A percentile compares a stretch with the other conserved stretches of the same genome.
These are phyloP conservation scores for Synergus laeviventris DNA, from an alignment of 2,888 invertebrate species.

Conservation along the genomic window DNA sequence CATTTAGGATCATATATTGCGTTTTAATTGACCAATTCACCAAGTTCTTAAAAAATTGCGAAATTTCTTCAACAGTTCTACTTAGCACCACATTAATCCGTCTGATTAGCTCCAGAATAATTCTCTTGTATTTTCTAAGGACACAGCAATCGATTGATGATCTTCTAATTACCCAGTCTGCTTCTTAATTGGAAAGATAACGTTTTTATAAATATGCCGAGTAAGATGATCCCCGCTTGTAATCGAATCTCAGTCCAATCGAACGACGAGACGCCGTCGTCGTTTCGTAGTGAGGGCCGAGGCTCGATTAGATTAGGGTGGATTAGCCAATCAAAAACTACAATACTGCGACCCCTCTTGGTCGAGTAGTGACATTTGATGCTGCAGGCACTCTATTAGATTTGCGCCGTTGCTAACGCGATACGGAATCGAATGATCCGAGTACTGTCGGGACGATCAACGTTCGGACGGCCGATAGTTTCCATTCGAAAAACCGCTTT, in stretches of 20 bases:
- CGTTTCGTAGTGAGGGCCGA: conserved; percentile 53
- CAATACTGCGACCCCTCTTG: conserved; percentile 69
- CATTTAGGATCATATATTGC: conserved; percentile 27
- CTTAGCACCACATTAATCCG: too few relatives aligned
- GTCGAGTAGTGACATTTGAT: conserved; percentile 73
- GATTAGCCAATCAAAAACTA: conserved; percentile 76
- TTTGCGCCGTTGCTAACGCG: conserved; percentile 73
- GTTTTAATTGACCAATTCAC: background rate
- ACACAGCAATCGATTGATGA: too few relatives aligned
- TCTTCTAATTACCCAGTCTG: too few relatives aligned
- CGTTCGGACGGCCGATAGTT: conserved; percentile 52
- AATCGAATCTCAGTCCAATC: conserved; percentile 59
- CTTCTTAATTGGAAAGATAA: conserved; percentile 49
- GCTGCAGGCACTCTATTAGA: conserved; percentile 74
- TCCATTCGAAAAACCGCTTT: conserved; percentile 46
- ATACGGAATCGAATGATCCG: conserved; percentile 74
- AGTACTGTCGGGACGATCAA: conserved; percentile 54
- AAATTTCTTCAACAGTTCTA: background rate
- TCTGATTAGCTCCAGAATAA: too few relatives aligned
- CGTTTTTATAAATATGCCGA: conserved; percentile 33
- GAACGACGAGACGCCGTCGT: conserved; percentile 53
- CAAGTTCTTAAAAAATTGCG: background rate
- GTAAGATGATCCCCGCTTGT: conserved; percentile 42
- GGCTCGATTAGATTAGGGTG: conserved; percentile 74
- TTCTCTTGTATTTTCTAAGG: too few relatives aligned